Percentiles rank a stretch among this genome's conserved stretches.
These are phyloP conservation scores for Pipistrellus pipistrellus DNA, from an alignment of 2,797 vertebrate species.

Conservation along the genomic window DNA sequence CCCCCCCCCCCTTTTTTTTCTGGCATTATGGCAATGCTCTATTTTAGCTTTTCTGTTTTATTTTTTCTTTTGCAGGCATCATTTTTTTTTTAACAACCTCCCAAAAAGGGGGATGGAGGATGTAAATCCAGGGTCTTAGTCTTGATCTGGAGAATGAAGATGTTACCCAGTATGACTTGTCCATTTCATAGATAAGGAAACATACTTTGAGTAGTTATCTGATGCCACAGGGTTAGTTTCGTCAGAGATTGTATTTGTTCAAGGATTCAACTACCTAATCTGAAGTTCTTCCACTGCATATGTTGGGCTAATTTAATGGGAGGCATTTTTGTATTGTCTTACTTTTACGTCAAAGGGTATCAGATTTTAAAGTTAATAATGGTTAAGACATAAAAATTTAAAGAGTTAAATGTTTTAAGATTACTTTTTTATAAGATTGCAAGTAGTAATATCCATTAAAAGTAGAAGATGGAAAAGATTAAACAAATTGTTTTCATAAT, in stretches of 20 bases:
- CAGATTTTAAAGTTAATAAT: constrained; percentile 51
- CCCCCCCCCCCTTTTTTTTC: background rate
- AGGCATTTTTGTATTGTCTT: background rate
- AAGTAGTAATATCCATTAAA: constrained; percentile 61
- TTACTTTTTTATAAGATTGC: constrained; percentile 43
- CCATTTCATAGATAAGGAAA: background rate
- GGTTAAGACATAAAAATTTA: constrained; percentile 35
- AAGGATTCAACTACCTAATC: background rate
- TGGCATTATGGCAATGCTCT: background rate
- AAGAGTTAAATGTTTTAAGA: constrained; percentile 54
- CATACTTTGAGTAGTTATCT: background rate
- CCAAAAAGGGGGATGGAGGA: background rate
- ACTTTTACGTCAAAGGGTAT: background rate
- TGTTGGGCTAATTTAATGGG: background rate
- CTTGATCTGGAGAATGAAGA: background rate
- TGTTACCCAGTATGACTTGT: background rate
- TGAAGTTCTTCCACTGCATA: background rate
- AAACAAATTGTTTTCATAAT: constrained; percentile 43
- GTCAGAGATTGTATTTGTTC: background rate
- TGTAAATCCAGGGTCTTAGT: background rate
- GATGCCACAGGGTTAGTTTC: background rate
- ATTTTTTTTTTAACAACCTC: background rate
- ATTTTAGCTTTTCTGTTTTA: background rate
- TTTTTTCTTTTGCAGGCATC: background rate
- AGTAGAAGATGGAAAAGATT: constrained; percentile 65